phyloP scores from a whole-genome alignment of 2,797 vertebrate species.

The Loriculus beryllinus region DNA sequence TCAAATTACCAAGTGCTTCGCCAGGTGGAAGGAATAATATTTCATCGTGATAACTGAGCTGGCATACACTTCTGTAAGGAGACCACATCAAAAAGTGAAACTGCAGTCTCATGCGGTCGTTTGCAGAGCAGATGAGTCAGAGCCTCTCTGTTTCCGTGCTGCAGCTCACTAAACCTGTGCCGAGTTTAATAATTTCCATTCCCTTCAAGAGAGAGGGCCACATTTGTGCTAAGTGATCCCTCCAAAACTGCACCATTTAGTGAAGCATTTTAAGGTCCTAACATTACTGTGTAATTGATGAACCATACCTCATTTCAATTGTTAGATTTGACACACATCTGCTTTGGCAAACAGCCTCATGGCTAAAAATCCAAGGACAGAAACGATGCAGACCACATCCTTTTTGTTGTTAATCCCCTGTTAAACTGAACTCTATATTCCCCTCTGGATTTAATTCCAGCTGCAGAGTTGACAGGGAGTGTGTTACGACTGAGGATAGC shows the following conservation, averaged over 20 bases:
- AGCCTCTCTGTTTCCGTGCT: slow-evolving; percentile 28
- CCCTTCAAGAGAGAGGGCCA: background rate
- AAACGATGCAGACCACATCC: background rate
- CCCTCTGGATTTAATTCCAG: background rate
- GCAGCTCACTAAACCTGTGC: background rate
- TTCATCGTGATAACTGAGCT: slow-evolving; percentile 25
- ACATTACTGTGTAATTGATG: background rate
- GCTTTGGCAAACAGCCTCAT: background rate
- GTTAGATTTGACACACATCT: background rate
- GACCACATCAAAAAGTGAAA: slow-evolving; percentile 68
- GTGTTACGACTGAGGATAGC: background rate
- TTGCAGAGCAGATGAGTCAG: slow-evolving; percentile 48
- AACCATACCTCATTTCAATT: background rate
- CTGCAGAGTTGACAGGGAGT: background rate
- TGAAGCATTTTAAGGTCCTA: background rate
- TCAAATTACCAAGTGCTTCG: background rate
- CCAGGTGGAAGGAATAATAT: slow-evolving; percentile 29
- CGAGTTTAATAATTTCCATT: slow-evolving; percentile 40
- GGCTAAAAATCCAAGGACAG: background rate
- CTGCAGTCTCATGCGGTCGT: slow-evolving; percentile 32
- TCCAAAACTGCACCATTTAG: background rate
- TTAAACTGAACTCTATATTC: background rate
- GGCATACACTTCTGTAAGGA: background rate
- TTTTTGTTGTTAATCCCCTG: background rate
- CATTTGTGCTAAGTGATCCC: background rate